A percentile compares a stretch with the other conserved stretches of the same genome.
Evolutionary conservation across 2,797 vertebrate species (phyloP).

Genomic region (Vireo griseus): DNA sequence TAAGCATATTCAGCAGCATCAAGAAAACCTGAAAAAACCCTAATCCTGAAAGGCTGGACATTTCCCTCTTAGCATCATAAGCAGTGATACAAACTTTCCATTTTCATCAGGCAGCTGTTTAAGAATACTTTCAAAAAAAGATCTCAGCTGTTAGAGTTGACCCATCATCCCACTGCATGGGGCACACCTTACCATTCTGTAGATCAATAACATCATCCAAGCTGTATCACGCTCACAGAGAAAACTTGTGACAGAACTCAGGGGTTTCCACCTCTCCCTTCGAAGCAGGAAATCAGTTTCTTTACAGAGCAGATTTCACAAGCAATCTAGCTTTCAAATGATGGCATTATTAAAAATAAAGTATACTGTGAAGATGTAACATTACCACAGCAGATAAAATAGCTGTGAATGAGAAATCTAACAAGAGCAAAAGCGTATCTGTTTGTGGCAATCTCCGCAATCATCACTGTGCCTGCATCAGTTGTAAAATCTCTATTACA

Average conservation of each 20-base stretch:
- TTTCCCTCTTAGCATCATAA: not conserved
- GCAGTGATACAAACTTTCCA: not conserved
- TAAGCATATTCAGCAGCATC: not conserved
- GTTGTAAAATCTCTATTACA: conserved; percentile 10
- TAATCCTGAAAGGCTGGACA: not conserved
- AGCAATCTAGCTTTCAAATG: not conserved
- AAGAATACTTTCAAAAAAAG: not conserved
- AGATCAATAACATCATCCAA: not conserved
- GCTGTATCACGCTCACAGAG: not conserved
- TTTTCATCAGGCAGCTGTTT: not conserved
- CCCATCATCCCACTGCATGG: not conserved
- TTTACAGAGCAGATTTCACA: not conserved
- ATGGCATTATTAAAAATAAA: not conserved
- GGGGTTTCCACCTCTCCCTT: not conserved
- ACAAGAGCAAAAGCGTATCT: not conserved
- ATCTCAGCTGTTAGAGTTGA: not conserved
- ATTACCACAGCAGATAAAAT: not conserved
- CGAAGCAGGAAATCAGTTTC: not conserved
- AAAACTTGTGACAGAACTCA: not conserved
- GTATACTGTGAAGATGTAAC: not conserved
- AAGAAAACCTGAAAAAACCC: not conserved
- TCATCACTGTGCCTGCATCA: not conserved
- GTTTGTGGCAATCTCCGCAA: not conserved
- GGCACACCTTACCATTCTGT: not conserved
- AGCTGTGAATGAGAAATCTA: not conserved